Evolutionary conservation across 2,888 invertebrate genomes (phyloP), one percentile per base, ranked within the genome.

Genomic region (Clostera curtula): DNA sequence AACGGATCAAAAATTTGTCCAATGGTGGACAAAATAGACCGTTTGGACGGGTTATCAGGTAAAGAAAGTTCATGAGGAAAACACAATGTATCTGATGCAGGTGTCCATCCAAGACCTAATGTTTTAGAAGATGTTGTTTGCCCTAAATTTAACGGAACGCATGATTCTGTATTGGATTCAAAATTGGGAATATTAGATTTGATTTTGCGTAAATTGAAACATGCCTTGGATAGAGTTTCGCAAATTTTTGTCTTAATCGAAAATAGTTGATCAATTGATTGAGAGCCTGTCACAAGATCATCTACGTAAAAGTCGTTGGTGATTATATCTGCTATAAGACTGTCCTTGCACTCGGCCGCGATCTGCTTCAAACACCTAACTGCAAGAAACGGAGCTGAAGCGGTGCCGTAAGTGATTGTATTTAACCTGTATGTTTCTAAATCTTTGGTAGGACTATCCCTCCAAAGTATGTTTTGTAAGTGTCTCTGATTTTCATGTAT

Each of bases 401-500:
- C 23, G 3, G 23, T 23, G n/a, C 23, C 23, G 8, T 23, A 15
- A 5, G 15, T 15, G 6, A 15, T n/a, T 4, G 12, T 22, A 22
- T 22, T 22, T 12, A 22, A 12, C 8, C 14, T 12, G 13, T 7
- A 23, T 23, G 8, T n/a, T 23, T 23, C 13, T 12, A 23, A 11
- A 13, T 23, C 23, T 18, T 25, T 12, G 10, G 8, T 25, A 10
- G 18, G 18, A 18, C 18, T 12, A 21, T 20, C 21, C n/a, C 27
- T 19, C 20, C 27, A 27, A 18, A 27, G 15, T 4, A 20, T 26
- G 5, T 26, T 27, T n/a, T n/a, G n/a, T n/a, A n/a, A n/a, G n/a
- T n/a, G n/a, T n/a, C 27, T 16, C 20, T 27, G 27, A 25, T 25
- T 25, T 18, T 18, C 25, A 7, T 25, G 25, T 5, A 25, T n/a